Evolutionary conservation across 2,113 vertebrate genomes (phyloP).

Genomic region (Herpetotheres cachinnans): DNA sequence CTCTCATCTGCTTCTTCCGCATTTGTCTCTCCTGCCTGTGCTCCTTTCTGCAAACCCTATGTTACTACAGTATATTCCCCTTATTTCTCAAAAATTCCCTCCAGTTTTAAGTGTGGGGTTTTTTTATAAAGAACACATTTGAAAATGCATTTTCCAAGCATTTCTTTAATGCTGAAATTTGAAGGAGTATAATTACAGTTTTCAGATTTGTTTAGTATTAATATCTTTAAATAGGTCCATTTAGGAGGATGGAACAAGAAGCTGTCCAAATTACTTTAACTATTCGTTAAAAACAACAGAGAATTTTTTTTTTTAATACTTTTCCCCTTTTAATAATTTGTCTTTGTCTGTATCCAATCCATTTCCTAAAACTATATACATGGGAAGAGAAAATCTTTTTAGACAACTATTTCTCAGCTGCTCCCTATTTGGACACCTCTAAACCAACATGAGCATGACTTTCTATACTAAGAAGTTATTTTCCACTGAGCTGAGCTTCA

Average conservation of each 20-base stretch:
- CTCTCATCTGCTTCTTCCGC: neutral
- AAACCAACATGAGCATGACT: neutral
- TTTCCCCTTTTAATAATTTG: neutral
- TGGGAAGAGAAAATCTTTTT: neutral
- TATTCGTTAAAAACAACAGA: neutral
- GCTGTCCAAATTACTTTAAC: neutral
- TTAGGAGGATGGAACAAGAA: neutral
- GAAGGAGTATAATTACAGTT: neutral
- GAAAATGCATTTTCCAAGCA: neutral
- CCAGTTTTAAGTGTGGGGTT: neutral
- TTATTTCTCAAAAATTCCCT: neutral
- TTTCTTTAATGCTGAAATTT: neutral
- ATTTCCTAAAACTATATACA: neutral
- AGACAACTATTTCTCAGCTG: neutral
- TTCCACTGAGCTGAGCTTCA: neutral
- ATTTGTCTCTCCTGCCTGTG: neutral
- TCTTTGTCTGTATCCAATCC: neutral
- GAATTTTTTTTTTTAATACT: too few relatives aligned
- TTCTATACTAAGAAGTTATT: neutral
- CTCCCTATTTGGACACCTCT: neutral
- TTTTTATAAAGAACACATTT: neutral
- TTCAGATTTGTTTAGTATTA: neutral
- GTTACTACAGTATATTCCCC: neutral
- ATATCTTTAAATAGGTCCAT: neutral
- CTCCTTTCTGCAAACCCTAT: neutral